Base-by-base conservation (phyloP, 2,797 vertebrate species). In the Coracias cyanogaster region DNA sequence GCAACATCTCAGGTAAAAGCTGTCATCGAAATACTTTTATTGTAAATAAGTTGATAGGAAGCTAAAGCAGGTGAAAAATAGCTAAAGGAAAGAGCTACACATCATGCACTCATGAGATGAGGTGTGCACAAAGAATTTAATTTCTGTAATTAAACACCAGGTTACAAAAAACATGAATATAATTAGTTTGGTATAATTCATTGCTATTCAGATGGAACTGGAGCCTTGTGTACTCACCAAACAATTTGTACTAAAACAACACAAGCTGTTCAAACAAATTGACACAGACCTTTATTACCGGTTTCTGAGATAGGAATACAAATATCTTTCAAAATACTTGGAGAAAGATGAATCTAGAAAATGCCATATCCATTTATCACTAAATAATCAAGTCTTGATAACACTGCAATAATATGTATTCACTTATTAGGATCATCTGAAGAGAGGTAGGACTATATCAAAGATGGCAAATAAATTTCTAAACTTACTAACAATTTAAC, bases 251-350 rank as follows among this genome's bases (percentile, higher is more conserved):
- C 96, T 94, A 96, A 96, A 97, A 97, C 97, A 98, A 97, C 96
- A 92, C 98, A 98, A 98, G 98, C 98, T 98, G 98, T 97, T 98
- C 96, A 97, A 97, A 98, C 97, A 98, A 98, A 97, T 69, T 98
- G 98, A 98, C 96, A 87, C 94, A 96, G 96, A 97, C 77, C 97
- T 96, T 95, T 97, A 97, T 94, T 86, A 97, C 96, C 96, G 94
- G 79, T 96, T 97, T 91, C 88, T 87, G 61, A 96, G 92, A 94
- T 88, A 94, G 74, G 82, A 97, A 96, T 70, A 90, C 54, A 83
- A 92, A 89, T 78, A 89, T 73, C 86, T 96, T 94, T 89, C 88
- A 73, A 65, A 89, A 83, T 45, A 77, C 60, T 48, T 92, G 17
- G n/a, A 10, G 62, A 92, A 92, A 29, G 49, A 81, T 80, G 19